Conservation (phyloP, 1,140 invertebrate genomes). For the Drosophila arawakana region DNA sequence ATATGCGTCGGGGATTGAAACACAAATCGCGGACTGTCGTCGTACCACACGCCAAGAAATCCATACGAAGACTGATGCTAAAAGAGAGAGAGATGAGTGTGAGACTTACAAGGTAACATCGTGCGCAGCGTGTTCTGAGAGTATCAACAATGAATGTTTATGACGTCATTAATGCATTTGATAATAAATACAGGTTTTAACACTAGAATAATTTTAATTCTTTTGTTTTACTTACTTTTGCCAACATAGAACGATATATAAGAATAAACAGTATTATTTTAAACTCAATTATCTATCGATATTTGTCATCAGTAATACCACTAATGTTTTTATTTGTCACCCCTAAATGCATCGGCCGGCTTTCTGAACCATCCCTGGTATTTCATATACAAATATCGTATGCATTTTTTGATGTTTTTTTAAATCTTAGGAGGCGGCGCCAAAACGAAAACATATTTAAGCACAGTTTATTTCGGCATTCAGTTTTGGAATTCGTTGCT, state of each 20-base stretch:
- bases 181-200: too few relatives aligned
- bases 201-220: too few relatives aligned
- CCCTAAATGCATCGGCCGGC: background rate
- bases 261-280: too few relatives aligned
- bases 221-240: too few relatives aligned
- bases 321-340: conserved; percentile 1
- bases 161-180: conserved; percentile 18
- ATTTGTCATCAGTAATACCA: background rate
- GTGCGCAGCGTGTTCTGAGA: conserved; percentile 22
- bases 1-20: conserved; percentile 34
- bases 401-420: conserved; percentile 18
- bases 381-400: background rate
- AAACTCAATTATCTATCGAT: too few relatives aligned
- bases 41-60: conserved; percentile 40
- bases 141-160: background rate
- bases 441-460: background rate
- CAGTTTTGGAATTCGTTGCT: conserved; percentile 4
- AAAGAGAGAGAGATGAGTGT: conserved; percentile 13
- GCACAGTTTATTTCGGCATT: background rate
- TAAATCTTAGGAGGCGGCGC: conserved; percentile 36
- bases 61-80: conserved; percentile 44
- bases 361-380: conserved; percentile 9
- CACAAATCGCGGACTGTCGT: background rate
- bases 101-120: conserved; percentile 8
- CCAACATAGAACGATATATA: too few relatives aligned